A percentile compares a stretch with the other conserved stretches of the same genome.
These are phyloP conservation scores for Escarpia spicata DNA, from an alignment of 2,888 invertebrate genomes.

Conservation along the genomic window DNA sequence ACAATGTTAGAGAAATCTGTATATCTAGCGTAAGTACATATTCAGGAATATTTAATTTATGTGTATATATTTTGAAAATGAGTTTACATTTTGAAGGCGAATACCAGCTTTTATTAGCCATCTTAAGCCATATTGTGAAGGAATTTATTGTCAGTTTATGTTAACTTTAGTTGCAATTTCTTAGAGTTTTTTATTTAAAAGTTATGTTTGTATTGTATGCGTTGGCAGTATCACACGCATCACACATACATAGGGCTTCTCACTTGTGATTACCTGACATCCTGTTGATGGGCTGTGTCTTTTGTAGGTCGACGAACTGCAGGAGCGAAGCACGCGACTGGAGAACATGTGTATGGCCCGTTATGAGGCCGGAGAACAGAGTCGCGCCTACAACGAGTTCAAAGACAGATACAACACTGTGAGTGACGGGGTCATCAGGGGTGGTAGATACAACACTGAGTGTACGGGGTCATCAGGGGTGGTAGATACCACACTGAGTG, in stretches of 20 bases:
- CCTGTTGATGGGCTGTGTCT: not conserved
- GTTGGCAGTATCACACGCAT: not conserved
- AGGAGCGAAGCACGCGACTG: conserved; percentile 72
- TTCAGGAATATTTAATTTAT: not conserved
- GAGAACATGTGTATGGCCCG: conserved; percentile 63
- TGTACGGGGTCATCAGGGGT: too few relatives aligned
- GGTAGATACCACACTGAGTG: too few relatives aligned
- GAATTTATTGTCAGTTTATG: too few relatives aligned
- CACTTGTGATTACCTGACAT: not conserved
- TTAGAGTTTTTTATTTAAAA: not conserved
- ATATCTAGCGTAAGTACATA: too few relatives aligned
- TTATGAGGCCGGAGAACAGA: conserved; percentile 72
- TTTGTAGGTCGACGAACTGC: conserved; percentile 75
- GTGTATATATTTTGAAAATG: not conserved
- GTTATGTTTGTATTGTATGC: not conserved
- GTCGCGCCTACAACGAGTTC: conserved; percentile 76
- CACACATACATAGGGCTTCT: not conserved
- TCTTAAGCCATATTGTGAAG: too few relatives aligned
- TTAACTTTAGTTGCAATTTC: too few relatives aligned
- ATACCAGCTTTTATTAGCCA: too few relatives aligned
- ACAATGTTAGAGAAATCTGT: too few relatives aligned
- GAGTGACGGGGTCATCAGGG: conserved; percentile 43
- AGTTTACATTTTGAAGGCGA: too few relatives aligned
- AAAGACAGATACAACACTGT: conserved; percentile 76
- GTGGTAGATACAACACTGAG: not conserved